Evolutionary conservation across 1,140 invertebrate genomes (phyloP).

Genomic region (Drosophila equinoxialis): DNA sequence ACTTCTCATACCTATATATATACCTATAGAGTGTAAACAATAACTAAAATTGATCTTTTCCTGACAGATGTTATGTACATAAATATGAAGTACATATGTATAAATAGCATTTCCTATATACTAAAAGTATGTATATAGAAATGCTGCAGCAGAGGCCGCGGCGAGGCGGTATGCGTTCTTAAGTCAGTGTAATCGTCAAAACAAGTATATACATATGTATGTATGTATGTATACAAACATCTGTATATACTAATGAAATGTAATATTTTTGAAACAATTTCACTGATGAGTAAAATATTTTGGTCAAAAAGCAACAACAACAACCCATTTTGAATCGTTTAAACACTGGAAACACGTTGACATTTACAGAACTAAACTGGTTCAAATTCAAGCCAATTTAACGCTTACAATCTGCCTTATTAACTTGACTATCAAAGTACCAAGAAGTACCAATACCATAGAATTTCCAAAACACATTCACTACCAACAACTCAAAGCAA

Average conservation of each 20-base stretch:
- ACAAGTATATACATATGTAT: constrained; percentile 20
- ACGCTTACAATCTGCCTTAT: constrained; percentile 26
- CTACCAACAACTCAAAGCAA: neutral
- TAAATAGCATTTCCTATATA: neutral
- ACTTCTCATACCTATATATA: no score
- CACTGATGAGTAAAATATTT: constrained; percentile 81
- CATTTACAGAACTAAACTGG: neutral
- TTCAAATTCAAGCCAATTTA: neutral
- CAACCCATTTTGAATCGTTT: constrained; percentile 26
- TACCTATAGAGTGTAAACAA: neutral
- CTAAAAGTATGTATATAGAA: constrained; percentile 13
- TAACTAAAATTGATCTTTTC: constrained; percentile 8
- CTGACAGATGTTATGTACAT: neutral
- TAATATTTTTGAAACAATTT: constrained; percentile 5
- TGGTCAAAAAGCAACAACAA: constrained; percentile 64
- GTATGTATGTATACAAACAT: constrained; percentile 21
- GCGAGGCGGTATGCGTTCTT: constrained; percentile 78
- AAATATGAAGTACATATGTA: neutral
- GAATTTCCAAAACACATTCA: neutral
- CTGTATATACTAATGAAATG: constrained; percentile 19
- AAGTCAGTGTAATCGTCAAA: constrained; percentile 53
- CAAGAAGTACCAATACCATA: neutral
- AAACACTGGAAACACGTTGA: neutral
- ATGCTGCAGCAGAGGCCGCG: constrained; percentile 58
- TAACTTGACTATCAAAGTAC: neutral